Conservation (phyloP, 2,888 invertebrate species). For the Meganola albula region DNA sequence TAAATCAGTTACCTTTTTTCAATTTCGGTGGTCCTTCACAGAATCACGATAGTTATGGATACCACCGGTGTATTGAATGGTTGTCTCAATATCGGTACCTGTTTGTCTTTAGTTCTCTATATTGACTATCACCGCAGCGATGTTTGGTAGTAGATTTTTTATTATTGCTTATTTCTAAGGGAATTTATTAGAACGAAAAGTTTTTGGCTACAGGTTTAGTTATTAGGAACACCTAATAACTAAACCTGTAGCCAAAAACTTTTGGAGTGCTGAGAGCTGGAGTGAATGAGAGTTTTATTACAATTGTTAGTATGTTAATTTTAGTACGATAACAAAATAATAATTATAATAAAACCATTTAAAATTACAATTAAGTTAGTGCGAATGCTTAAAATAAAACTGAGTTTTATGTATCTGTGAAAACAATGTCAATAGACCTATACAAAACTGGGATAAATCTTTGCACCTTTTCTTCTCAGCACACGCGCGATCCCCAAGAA, state of each 20-base stretch:
- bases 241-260: slow-evolving; percentile 39
- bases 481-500: slow-evolving; percentile 50
- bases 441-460: too few species aligned
- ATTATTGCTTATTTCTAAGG: slow-evolving; percentile 46
- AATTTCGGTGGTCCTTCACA: slow-evolving; percentile 32
- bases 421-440: too few species aligned
- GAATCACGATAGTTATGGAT: slow-evolving; percentile 47
- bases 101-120: slow-evolving; percentile 56
- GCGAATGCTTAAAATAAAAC: too few species aligned
- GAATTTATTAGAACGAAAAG: slow-evolving; percentile 42
- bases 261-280: too few species aligned
- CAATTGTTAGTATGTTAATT: too few species aligned
- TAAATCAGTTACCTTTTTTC: too few species aligned
- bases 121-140: slow-evolving; percentile 45
- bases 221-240: too few species aligned
- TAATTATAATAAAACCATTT: too few species aligned
- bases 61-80: slow-evolving; percentile 48
- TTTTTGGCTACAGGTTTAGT: slow-evolving; percentile 41
- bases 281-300: too few species aligned
- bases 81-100: slow-evolving; percentile 56
- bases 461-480: slow-evolving; percentile 55
- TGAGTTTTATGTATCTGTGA: too few species aligned
- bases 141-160: slow-evolving; percentile 43
- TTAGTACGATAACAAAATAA: too few species aligned
- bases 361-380: too few species aligned